These are phyloP conservation scores for Agelas oroides DNA, from an alignment of 37 sponge, comb jelly and placozoan genomes.

Conservation along the genomic window DNA sequence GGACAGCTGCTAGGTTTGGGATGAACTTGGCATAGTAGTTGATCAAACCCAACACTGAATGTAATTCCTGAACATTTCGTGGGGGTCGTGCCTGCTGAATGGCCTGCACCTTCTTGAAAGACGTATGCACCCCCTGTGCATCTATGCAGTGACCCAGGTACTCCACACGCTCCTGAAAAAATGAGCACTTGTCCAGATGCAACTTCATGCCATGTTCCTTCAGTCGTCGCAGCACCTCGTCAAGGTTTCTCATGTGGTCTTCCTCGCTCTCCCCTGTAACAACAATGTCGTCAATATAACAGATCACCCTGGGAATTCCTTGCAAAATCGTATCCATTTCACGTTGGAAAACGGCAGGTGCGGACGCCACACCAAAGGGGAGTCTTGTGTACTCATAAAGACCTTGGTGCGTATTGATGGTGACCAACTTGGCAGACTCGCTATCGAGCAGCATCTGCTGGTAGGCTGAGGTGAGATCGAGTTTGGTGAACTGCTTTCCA, in stretches of 20 bases:
- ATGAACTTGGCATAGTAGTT: slow-evolving; percentile 56
- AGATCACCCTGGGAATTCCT: slow-evolving; percentile 23
- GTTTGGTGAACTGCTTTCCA: slow-evolving; percentile 47
- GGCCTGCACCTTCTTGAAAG: slow-evolving; percentile 25
- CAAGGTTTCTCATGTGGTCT: slow-evolving; percentile 32
- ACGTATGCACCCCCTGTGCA: slow-evolving; percentile 28
- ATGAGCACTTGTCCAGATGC: slow-evolving; percentile 23
- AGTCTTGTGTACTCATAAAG: slow-evolving; percentile 11
- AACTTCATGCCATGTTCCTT: slow-evolving; percentile 7
- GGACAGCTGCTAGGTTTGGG: slow-evolving; percentile 24
- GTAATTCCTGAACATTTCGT: slow-evolving; percentile 30
- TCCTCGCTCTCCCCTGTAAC: slow-evolving; percentile 27
- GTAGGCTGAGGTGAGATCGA: slow-evolving; percentile 52
- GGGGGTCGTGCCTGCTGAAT: slow-evolving; percentile 38
- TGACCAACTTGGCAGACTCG: background rate
- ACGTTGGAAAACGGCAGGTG: slow-evolving; percentile 18
- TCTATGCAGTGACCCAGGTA: slow-evolving; percentile 43
- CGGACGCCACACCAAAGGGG: slow-evolving; percentile 22
- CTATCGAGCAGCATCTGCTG: slow-evolving; percentile 31
- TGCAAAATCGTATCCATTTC: slow-evolving; percentile 20
- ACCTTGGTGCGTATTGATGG: slow-evolving; percentile 60
- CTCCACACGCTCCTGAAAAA: slow-evolving; percentile 12
- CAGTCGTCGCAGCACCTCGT: slow-evolving; percentile 18
- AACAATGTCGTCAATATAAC: slow-evolving; percentile 34
- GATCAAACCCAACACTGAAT: slow-evolving; percentile 40